Conservation (phyloP, 2,888 invertebrate genomes). For the Antitype chi region DNA sequence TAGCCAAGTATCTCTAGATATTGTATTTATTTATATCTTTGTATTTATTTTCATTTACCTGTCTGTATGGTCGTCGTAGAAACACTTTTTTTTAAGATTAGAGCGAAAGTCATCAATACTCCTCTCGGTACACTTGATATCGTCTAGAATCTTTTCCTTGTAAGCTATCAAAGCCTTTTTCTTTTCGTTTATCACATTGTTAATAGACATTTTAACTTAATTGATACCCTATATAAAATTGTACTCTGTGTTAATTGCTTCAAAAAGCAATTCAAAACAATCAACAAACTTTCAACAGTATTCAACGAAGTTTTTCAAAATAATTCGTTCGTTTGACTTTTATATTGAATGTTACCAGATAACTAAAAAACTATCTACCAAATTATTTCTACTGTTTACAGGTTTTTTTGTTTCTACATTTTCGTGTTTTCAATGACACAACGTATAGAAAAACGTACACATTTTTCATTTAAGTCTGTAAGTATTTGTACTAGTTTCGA, state of each 20-base stretch:
- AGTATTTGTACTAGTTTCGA: background rate
- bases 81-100: slow-evolving; percentile 50
- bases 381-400: background rate
- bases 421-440: background rate
- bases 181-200: slow-evolving; percentile 65
- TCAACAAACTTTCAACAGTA: slow-evolving; percentile 1
- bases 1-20: background rate
- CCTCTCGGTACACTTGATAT: slow-evolving; percentile 78
- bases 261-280: slow-evolving; percentile 17
- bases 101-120: slow-evolving; percentile 74
- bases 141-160: slow-evolving; percentile 77
- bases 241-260: too few species aligned
- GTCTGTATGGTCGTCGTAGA: slow-evolving; percentile 66
- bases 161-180: slow-evolving; percentile 74
- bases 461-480: background rate
- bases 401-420: background rate
- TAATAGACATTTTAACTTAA: slow-evolving; percentile 46
- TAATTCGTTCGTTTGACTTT: slow-evolving; percentile 7
- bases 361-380: background rate
- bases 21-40: too few species aligned
- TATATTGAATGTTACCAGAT: slow-evolving; percentile 25
- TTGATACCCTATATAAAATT: too few species aligned
- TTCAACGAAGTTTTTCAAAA: slow-evolving; percentile 45
- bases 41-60: slow-evolving; percentile 67
- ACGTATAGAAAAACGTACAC: background rate